These are phyloP conservation scores for Cosmia trapezina DNA, from an alignment of 2,888 invertebrate genomes.

Conservation along the genomic window DNA sequence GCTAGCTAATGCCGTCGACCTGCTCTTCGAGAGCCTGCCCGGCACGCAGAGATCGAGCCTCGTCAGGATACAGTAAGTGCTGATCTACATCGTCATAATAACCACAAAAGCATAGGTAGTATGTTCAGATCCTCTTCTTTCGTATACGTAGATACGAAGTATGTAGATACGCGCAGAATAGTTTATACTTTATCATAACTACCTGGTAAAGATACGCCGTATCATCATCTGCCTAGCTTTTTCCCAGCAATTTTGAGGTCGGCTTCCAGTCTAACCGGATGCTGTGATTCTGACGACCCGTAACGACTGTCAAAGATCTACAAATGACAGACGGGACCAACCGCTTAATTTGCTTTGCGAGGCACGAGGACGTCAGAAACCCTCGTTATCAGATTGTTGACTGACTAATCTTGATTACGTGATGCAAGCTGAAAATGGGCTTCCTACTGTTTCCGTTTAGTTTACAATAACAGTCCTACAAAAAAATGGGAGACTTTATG, in stretches of 20 bases:
- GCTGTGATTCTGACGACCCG: not conserved
- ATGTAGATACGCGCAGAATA: not conserved
- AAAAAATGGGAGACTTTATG: too few relatives aligned
- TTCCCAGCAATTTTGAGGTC: not conserved
- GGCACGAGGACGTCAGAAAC: too few relatives aligned
- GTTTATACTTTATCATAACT: not conserved
- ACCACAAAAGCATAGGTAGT: not conserved
- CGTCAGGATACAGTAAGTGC: constrained; percentile 93
- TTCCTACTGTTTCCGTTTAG: not conserved
- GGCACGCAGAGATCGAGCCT: constrained; percentile 92
- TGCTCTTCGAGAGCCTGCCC: constrained; percentile 87
- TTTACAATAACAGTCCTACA: too few relatives aligned
- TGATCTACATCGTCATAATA: not conserved
- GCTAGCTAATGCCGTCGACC: constrained; percentile 91
- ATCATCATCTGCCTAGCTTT: not conserved
- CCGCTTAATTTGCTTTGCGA: too few relatives aligned
- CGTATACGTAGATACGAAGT: not conserved
- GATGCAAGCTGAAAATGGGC: not conserved
- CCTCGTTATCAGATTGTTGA: not conserved
- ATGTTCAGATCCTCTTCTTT: not conserved
- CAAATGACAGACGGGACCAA: too few relatives aligned
- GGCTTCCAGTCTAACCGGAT: not conserved
- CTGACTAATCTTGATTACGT: not conserved
- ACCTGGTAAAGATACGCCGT: not conserved
- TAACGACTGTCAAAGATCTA: too few relatives aligned